Evolutionary conservation across 2,888 invertebrate genomes (phyloP).

Genomic region (Lamellibrachia satsuma): DNA sequence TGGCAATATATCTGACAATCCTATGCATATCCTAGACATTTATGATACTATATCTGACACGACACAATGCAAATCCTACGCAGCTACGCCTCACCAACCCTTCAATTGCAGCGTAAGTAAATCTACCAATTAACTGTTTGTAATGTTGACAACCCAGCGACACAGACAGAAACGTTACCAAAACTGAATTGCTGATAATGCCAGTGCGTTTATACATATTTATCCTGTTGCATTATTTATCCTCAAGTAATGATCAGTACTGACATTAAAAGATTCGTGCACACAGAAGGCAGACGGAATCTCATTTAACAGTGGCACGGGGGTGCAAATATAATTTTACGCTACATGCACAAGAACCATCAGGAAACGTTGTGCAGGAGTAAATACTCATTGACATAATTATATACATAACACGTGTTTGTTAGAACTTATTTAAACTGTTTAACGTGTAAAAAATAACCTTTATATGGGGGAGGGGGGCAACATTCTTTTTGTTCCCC

Average conservation of each 20-base stretch:
- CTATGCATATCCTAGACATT: too few relatives aligned
- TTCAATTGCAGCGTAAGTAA: too few relatives aligned
- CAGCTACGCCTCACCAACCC: too few relatives aligned
- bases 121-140: too few relatives aligned
- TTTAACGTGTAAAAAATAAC: background rate
- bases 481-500: background rate
- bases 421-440: background rate
- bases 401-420: background rate
- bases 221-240: background rate
- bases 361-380: background rate
- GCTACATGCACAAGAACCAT: background rate
- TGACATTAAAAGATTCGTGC: background rate
- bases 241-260: background rate
- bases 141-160: background rate
- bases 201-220: background rate
- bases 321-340: background rate
- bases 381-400: background rate
- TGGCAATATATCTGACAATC: too few relatives aligned
- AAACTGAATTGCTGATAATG: background rate
- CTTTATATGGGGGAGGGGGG: background rate
- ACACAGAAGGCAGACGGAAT: background rate
- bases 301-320: background rate
- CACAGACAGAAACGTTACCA: background rate
- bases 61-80: too few relatives aligned
- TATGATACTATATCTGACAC: too few relatives aligned